Base-by-base conservation (phyloP, 2,888 invertebrate genomes). In the Unio delphinus region DNA sequence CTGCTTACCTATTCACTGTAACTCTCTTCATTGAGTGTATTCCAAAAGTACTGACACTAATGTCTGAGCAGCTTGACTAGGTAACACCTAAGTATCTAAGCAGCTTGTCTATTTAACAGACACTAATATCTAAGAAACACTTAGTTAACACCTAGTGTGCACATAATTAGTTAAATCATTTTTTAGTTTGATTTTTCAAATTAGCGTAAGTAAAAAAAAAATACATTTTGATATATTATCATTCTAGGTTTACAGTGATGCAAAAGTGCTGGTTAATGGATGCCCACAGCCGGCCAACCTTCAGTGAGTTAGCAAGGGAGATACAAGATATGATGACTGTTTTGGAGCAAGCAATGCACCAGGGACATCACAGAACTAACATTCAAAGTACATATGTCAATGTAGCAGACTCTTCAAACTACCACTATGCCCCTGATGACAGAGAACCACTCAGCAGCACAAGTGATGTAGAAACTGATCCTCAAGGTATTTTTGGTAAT, bases 331-430 rank as follows among this genome's bases (percentile, higher is more conserved):
- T 86, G 82, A 80, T 85, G 54, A 75, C 78, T 15, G 76, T 84
- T 71, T 69, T 85, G 45, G 83, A 85, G 61, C 85, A 85, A 55
- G 74, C 78, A 61, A 84, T 78, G 80, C 76, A 76, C 65, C 81
- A 84, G n/a, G 86, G 86, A 5, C 71, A 76, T 57, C 76, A 80
- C 55, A 74, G 74, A 20, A 68, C 80, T n/a, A 82, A 86, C 72
- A 86, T 86, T 64, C 76, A 82, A 61, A 78, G 78, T 30, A 85
- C 86, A 18, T 85, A 86, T 60, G 86, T 86, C 20, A 85, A 85
- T 66, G 78, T 83, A 61, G 76, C 72, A 5, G 75, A 73, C 20
- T 79, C 79, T 63, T 73, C 78, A 55, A 73, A 81, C 68, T 82
- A 78, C 70, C 79, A 82, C 71, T 82, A 82, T 68, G 68, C 45